Evolutionary conservation across 2,113 vertebrate species (phyloP), one percentile per base, ranked within the genome.

Genomic region (Ancistrus triradiatus): DNA sequence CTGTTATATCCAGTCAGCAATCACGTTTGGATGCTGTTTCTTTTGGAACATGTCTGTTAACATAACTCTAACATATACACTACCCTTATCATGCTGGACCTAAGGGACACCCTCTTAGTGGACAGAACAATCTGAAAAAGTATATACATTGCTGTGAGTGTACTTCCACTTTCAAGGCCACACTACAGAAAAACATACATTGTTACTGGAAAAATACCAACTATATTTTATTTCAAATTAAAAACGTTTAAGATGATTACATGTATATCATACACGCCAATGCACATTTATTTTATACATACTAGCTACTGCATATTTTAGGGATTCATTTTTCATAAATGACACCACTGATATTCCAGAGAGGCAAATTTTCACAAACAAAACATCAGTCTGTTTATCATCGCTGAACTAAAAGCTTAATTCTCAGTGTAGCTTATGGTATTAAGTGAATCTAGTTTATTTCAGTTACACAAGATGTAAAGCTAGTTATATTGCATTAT

Each of bases 401-500:
- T 56, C 14, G 48, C 37, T 42, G 17, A 68, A 63, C 42, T 58
- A 40, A 74, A n/a, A 53, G 48, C 46, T 28, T 57, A n/a, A 19
- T 62, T 56, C 19, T 14, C 3, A 47, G 19, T 65, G 38, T 57
- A 75, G 48, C 42, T 33, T 72, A 68, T 46, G 50, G 21, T 43
- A 49, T 57, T 56, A 55, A 37, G 18, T 56, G 59, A 53, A 17
- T 47, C 17, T 59, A 68, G 69, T 25, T 72, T 7, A 31, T 52
- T 55, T 44, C 9, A 48, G 27, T 40, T 60, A 47, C 67, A 55
- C 40, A 52, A 57, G 46, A 52, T 60, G 42, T 63, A 66, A 63
- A 67, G 63, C 47, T 59, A 40, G 25, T 27, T 55, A 47, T 72
- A 69, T 72, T 75, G 73, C 73, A 75, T 64, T 64, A 56, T 56